Evolutionary conservation across 92 coral and sea anemone genomes (phyloP).

Genomic region (Palythoa grandiflora): DNA sequence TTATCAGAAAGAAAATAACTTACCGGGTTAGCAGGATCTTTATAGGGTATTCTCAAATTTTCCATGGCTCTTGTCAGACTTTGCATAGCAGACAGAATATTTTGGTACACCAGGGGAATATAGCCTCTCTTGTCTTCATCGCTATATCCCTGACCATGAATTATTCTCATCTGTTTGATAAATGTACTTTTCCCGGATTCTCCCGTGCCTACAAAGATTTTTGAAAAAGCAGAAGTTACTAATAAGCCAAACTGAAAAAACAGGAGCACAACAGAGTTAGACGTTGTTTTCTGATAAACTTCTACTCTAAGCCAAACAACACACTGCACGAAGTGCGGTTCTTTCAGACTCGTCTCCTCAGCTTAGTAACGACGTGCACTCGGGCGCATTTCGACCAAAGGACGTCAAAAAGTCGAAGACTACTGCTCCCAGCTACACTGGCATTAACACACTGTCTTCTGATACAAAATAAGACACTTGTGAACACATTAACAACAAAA

Average conservation of each 20-base stretch:
- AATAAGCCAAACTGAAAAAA: slow-evolving; percentile 12
- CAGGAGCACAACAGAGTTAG: slow-evolving; percentile 11
- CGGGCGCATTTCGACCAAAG: slow-evolving; percentile 16
- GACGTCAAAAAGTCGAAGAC: slow-evolving; percentile 34
- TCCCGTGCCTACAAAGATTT: slow-evolving; percentile 85
- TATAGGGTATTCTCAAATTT: slow-evolving; percentile 91
- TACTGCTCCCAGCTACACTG: slow-evolving; percentile 20
- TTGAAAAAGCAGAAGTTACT: slow-evolving; percentile 14
- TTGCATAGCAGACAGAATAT: slow-evolving; percentile 96
- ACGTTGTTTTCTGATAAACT: slow-evolving; percentile 10
- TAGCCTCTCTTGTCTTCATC: slow-evolving; percentile 97
- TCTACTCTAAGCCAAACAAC: slow-evolving; percentile 12
- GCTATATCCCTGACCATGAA: slow-evolving; percentile 99
- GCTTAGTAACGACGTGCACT: slow-evolving; percentile 37
- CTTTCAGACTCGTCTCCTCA: neutral
- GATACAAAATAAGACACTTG: slow-evolving; percentile 21
- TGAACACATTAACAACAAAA: slow-evolving; percentile 35
- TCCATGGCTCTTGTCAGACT: slow-evolving; percentile 98
- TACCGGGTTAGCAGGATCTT: slow-evolving; percentile 91
- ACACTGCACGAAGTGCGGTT: neutral
- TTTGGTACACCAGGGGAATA: slow-evolving; percentile 94
- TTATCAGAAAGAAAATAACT: slow-evolving; percentile 51
- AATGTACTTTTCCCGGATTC: slow-evolving; percentile 99
- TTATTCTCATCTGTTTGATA: slow-evolving; percentile 99
- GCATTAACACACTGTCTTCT: slow-evolving; percentile 23